Conservation (phyloP, 2,797 vertebrate species). For the Ispidina lecontei region DNA sequence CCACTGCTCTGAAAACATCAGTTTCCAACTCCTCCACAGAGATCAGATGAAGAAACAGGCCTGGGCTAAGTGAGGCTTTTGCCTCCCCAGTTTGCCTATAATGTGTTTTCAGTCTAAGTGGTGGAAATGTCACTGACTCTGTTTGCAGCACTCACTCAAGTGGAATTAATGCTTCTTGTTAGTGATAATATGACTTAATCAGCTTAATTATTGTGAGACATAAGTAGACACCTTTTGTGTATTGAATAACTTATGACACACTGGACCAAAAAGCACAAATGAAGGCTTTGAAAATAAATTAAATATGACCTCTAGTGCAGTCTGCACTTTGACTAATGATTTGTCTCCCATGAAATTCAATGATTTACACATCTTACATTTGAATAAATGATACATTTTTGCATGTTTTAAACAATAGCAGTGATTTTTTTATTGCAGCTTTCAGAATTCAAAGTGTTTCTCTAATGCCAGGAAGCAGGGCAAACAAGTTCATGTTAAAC, state of each 20-base stretch:
- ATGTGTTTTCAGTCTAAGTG: conserved; percentile 36
- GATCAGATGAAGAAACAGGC: conserved; percentile 14
- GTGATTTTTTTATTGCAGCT: conserved; percentile 29
- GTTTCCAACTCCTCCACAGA: conserved; percentile 5
- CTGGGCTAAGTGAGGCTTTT: conserved; percentile 26
- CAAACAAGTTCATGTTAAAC: conserved; percentile 68
- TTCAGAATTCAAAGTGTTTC: conserved; percentile 23
- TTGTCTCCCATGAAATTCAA: conserved; percentile 54
- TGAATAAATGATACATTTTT: conserved; percentile 61
- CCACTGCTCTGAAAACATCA: conserved; percentile 20
- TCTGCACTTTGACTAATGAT: conserved; percentile 69
- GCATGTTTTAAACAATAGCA: conserved; percentile 63
- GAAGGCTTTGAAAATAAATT: conserved; percentile 75
- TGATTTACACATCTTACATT: conserved; percentile 53
- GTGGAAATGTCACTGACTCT: conserved; percentile 65
- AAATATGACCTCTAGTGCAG: conserved; percentile 72
- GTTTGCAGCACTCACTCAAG: conserved; percentile 27
- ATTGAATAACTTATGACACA: conserved; percentile 72
- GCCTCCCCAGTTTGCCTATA: conserved; percentile 8
- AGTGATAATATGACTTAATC: conserved; percentile 78
- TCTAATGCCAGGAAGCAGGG: conserved; percentile 4
- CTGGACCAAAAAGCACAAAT: conserved; percentile 67
- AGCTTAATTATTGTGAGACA: conserved; percentile 75
- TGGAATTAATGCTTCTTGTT: conserved; percentile 72
- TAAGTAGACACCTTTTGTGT: conserved; percentile 77